Base-by-base conservation (phyloP, 2,888 invertebrate genomes). In the Pterostichus madidus region DNA sequence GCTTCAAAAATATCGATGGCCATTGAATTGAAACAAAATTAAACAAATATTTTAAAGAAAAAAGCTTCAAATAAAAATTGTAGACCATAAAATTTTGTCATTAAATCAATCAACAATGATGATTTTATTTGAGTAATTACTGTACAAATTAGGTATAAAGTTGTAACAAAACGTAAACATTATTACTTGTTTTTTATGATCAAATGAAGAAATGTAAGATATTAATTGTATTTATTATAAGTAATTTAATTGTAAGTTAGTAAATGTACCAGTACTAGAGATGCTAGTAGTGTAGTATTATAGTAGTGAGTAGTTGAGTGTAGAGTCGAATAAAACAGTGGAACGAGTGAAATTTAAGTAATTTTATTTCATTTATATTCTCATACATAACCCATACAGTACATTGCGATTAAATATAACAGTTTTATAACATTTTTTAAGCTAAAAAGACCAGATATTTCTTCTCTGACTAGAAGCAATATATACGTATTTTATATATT, bases 301-400 rank as follows among this genome's bases (percentile, higher is more conserved):
- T n/a, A n/a, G n/a, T n/a, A n/a, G n/a, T n/a, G n/a, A n/a, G n/a
- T n/a, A n/a, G n/a, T n/a, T n/a, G n/a, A 39, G 8, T 24, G 8
- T 8, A 39, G 39, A 39, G 8, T 39, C 53, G 24, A 44, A 17
- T 44, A 46, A 71, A 46, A 6, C 2, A 53, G 68, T 17, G 44
- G 15, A 11, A 13, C 61, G 24, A 24, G 3, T 24, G 24, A 79
- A 83, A 79, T 79, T 83, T 79, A 79, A 59, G 79, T 83, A 83
- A 84, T 87, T 86, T 88, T 88, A 85, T 87, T 88, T 89, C 87
- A 86, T 88, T 87, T 87, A 86, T 87, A 87, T 88, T 90, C 89
- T 90, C 91, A 90, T 90, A 90, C 91, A 90, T 90, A 90, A 90
- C 90, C 90, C 91, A 90, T 90, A 90, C 91, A 91, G 89, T 88